Evolutionary conservation across 2,888 invertebrate genomes (phyloP), one percentile per base, ranked within the genome.

Genomic region (Pammene aurita): DNA sequence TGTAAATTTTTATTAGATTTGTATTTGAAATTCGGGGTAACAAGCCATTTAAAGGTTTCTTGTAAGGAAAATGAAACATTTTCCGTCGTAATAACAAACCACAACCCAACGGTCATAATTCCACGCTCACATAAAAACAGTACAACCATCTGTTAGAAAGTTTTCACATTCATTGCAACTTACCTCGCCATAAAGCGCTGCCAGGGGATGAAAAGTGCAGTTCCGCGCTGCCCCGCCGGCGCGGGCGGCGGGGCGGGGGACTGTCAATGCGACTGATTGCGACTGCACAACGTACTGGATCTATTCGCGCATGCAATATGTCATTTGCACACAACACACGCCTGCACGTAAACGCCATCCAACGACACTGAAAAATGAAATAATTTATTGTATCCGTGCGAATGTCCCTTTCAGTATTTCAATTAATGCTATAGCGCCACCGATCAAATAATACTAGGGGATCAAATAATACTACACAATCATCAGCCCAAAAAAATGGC

Each of bases 241-340:
- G 26, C 26, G 26, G 26, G 42, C 52, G 18, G 55, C 50, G n/a
- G 9, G 35, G 60, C 7, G 73, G 74, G 72, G 75, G 75, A 73
- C 72, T 78, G 78, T 82, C 84, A 83, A 81, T 83, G 82, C 81
- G 78, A 79, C 84, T 85, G 85, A 86, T 87, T 87, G 84, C 82
- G 74, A 70, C 74, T 74, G 73, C 74, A 74, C 67, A 60, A 74
- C 73, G 71, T 72, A 75, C 78, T 79, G 80, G 83, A 80, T 78
- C 82, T 80, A 80, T 78, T 74, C 75, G 75, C 77, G 69, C 76
- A 76, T 73, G 80, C 81, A 82, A 83, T 82, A 77, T 77, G 78
- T 84, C 84, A 84, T 85, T 85, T 84, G 77, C 80, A 84, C 80
- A 76, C 76, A 63, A 44, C 68, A 52, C 62, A 46, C 64, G 64